Evolutionary conservation across 2,888 invertebrate species (phyloP).

Genomic region (Tromatobia lineatoria): DNA sequence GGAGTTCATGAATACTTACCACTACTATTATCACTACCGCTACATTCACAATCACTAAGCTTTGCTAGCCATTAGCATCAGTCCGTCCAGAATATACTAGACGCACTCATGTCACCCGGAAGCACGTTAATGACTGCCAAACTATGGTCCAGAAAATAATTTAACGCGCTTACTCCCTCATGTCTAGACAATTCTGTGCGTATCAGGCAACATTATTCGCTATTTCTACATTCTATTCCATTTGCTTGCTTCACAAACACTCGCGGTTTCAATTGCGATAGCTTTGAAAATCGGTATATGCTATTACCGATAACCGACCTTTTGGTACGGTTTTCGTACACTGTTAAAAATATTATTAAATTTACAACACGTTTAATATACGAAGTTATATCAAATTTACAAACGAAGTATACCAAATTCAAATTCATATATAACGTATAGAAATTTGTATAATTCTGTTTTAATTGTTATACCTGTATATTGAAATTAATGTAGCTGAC

Average conservation of each 20-base stretch:
- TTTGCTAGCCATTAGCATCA: neutral
- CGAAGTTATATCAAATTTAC: too few relatives aligned
- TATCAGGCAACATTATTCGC: neutral
- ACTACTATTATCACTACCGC: neutral
- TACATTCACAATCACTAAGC: neutral
- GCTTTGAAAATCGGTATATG: neutral
- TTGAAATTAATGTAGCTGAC: too few relatives aligned
- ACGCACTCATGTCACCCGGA: constrained; percentile 1
- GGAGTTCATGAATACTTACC: neutral
- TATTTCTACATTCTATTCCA: neutral
- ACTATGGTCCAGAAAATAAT: constrained; percentile 6
- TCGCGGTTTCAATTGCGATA: neutral
- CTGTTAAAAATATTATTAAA: neutral
- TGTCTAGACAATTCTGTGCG: neutral
- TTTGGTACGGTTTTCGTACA: neutral
- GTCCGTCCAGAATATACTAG: neutral
- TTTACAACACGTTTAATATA: too few relatives aligned
- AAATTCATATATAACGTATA: too few relatives aligned
- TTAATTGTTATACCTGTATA: too few relatives aligned
- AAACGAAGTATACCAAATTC: too few relatives aligned
- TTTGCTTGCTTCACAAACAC: neutral
- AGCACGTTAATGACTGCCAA: constrained; percentile 23
- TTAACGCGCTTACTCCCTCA: neutral
- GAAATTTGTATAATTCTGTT: too few relatives aligned
- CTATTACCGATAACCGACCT: constrained; percentile 7